phyloP scores from a whole-genome alignment of 64 coral and sea anemone genomes.

The Montipora sp. region DNA sequence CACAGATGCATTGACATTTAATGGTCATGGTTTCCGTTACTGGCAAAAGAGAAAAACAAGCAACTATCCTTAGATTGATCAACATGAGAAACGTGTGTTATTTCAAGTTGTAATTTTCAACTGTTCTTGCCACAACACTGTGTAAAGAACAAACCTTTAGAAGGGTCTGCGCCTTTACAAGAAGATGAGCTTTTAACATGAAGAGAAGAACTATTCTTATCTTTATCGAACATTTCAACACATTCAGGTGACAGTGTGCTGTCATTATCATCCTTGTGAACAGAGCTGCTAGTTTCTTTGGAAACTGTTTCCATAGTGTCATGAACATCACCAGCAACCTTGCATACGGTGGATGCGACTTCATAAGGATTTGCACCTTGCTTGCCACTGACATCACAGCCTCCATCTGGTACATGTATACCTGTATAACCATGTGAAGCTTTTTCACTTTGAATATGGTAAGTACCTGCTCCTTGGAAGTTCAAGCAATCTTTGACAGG shows the following conservation, averaged over 20 bases:
- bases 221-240: neutral
- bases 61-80: neutral
- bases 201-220: neutral
- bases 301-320: neutral
- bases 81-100: neutral
- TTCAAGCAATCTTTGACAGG: neutral
- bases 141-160: neutral
- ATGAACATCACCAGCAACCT: neutral
- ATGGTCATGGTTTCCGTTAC: neutral
- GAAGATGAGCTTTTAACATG: neutral
- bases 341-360: neutral
- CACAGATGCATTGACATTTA: conserved; percentile 83
- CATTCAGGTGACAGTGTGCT: neutral
- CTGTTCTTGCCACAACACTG: neutral
- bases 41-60: neutral
- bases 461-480: neutral
- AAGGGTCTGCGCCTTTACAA: neutral
- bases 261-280: neutral
- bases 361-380: neutral
- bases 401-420: neutral
- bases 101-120: neutral
- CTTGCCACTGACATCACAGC: neutral
- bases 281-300: neutral
- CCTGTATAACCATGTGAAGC: neutral
- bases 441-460: neutral